A percentile compares a stretch with the other conserved stretches of the same genome.
phyloP scores from a whole-genome alignment of 2,888 invertebrate genomes.

The Habrosyne pyritoides region DNA sequence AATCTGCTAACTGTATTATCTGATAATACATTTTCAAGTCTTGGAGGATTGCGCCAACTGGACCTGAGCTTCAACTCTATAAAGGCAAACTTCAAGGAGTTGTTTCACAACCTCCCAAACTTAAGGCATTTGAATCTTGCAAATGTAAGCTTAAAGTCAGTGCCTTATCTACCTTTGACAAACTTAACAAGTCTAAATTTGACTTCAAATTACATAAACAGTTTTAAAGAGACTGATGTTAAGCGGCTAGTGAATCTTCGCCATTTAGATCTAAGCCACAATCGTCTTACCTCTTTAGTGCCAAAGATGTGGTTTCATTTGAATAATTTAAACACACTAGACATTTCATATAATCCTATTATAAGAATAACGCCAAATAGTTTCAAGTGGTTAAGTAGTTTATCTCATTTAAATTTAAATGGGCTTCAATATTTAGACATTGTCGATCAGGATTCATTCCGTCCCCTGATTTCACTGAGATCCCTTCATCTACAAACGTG shows the following conservation, averaged over 20 bases:
- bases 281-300: slow-evolving; percentile 89
- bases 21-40: slow-evolving; percentile 93
- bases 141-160: slow-evolving; percentile 88
- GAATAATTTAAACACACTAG: slow-evolving; percentile 88
- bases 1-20: slow-evolving; percentile 93
- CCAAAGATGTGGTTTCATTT: slow-evolving; percentile 89
- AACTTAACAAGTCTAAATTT: slow-evolving; percentile 91
- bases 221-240: slow-evolving; percentile 87
- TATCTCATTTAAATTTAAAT: slow-evolving; percentile 90
- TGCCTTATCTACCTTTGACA: slow-evolving; percentile 90
- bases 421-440: slow-evolving; percentile 88
- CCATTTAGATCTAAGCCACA: slow-evolving; percentile 89
- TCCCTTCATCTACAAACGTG: slow-evolving; percentile 89
- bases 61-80: slow-evolving; percentile 92
- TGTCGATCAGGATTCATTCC: slow-evolving; percentile 89
- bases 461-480: slow-evolving; percentile 88
- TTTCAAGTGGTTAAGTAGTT: slow-evolving; percentile 87
- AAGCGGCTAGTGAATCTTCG: slow-evolving; percentile 88
- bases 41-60: slow-evolving; percentile 89
- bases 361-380: slow-evolving; percentile 88
- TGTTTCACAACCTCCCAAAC: slow-evolving; percentile 93
- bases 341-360: slow-evolving; percentile 92
- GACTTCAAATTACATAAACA: slow-evolving; percentile 89
- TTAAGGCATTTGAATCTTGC: slow-evolving; percentile 90
- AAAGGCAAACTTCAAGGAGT: slow-evolving; percentile 93